phyloP scores from a whole-genome alignment of 2,888 invertebrate species.

The Sinotaia quadrata region DNA sequence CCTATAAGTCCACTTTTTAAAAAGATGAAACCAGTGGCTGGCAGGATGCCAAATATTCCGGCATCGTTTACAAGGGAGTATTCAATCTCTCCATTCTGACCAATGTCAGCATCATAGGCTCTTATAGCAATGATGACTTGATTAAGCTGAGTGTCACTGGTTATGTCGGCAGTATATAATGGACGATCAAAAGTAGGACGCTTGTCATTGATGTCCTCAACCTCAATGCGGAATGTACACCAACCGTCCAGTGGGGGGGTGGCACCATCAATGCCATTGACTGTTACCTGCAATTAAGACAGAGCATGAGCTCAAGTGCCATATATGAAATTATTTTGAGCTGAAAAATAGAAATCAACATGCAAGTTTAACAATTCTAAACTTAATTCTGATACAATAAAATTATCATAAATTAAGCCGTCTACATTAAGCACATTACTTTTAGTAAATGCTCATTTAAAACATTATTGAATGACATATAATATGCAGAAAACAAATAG shows the following conservation, averaged over 20 bases:
- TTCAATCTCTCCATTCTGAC: slow-evolving; percentile 85
- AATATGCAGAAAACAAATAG: background rate
- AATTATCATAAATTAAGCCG: background rate
- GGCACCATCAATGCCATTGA: slow-evolving; percentile 99
- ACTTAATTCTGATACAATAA: background rate
- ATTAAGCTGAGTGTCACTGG: slow-evolving; percentile 45
- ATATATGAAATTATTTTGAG: background rate
- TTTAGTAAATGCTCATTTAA: no score
- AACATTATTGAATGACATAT: no score
- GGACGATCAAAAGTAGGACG: slow-evolving; percentile 64
- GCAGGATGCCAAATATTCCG: slow-evolving; percentile 76
- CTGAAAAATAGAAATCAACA: background rate
- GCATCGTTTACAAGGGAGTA: slow-evolving; percentile 77
- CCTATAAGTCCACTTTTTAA: slow-evolving; percentile 87
- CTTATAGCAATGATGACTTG: slow-evolving; percentile 51
- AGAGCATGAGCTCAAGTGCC: no score
- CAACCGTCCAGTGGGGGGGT: slow-evolving; percentile 97
- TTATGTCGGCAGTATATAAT: slow-evolving; percentile 57
- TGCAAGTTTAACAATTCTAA: background rate
- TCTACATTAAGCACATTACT: background rate
- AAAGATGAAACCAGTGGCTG: slow-evolving; percentile 85
- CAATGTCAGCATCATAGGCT: slow-evolving; percentile 96
- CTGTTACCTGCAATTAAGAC: slow-evolving; percentile 76
- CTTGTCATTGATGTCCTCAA: slow-evolving; percentile 67
- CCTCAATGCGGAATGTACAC: slow-evolving; percentile 83